Base-by-base conservation (phyloP, 2,888 invertebrate species). In the Caenorhabditis sp. region DNA sequence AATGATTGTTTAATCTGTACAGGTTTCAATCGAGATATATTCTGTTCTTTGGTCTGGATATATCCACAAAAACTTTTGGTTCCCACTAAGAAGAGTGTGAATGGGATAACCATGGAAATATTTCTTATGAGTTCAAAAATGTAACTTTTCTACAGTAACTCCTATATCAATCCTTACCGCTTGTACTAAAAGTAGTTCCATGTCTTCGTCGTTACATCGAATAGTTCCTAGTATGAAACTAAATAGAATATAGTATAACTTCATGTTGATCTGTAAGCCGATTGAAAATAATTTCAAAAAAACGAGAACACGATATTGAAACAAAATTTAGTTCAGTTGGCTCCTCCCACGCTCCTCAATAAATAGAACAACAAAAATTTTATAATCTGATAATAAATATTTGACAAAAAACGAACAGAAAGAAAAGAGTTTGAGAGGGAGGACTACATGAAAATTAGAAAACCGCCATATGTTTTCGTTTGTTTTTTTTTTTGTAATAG, bases 351-450 rank as follows among this genome's bases (percentile, higher is more conserved):
- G 7, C 50, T 50, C 5, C 14, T 50, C 21, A 14, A n/a, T n/a
- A n/a, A 20, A 50, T 21, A 50, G 14, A 50, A 21, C n/a, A 53
- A 53, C 21, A 21, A 53, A 50, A 53, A 17, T 25, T 53, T 53
- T 53, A 25, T 25, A 53, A 43, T 43, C 43, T 43, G 43, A 43
- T 43, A 43, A 43, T 17, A 43, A 43, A 38, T 43, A 20, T 17
- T 23, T n/a, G 49, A 49, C n/a, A 58, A 57, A 25, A 56, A 57
- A 26, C 23, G 49, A 12, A 8, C 25, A 21, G 56, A 43, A n/a
- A 63, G 36, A 43, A 57, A 49, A 8, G 27, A 52, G n/a, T 54
- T 54, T 54, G n/a, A 5, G n/a, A 57, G 23, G 26, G 17, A 57
- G 23, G 10, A 25, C 27, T 23, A 3, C 57, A 27, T 17, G 17